phyloP scores from a whole-genome alignment of 2,888 invertebrate species.

The Pseudococcus jackbeardsleyi region DNA sequence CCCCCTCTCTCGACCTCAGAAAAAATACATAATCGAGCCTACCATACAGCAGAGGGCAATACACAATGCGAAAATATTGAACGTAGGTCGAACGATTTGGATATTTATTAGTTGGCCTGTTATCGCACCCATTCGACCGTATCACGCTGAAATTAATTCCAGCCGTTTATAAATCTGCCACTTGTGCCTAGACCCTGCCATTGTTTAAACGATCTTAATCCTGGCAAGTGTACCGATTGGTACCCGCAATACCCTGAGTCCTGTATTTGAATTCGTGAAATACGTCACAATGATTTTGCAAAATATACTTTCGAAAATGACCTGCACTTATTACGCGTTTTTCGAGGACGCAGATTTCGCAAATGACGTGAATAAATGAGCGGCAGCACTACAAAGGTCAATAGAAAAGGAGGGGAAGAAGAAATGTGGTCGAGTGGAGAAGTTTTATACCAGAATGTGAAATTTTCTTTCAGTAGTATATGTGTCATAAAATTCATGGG shows the following conservation, averaged over 20 bases:
- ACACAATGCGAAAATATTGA: background rate
- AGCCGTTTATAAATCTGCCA: constrained; percentile 21
- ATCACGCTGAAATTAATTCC: background rate
- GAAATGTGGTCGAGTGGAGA: too few species aligned
- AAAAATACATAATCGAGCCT: background rate
- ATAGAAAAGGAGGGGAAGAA: background rate
- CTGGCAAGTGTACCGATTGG: background rate
- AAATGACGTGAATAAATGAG: background rate
- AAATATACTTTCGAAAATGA: background rate
- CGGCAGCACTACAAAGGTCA: background rate
- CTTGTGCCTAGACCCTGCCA: background rate
- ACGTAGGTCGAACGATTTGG: background rate
- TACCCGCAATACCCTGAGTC: background rate
- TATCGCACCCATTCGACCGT: constrained; percentile 3
- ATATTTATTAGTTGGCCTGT: constrained; percentile 6
- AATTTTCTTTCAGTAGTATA: too few species aligned
- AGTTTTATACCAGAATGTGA: too few species aligned
- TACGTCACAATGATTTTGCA: background rate
- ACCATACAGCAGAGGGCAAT: background rate
- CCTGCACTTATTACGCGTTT: background rate
- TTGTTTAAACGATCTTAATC: constrained; percentile 12
- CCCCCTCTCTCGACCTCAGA: background rate
- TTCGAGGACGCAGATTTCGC: background rate
- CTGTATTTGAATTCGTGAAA: background rate
- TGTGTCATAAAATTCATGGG: too few species aligned